Base-by-base conservation (phyloP, 2,888 invertebrate species). In the Marronus borbonicus region DNA sequence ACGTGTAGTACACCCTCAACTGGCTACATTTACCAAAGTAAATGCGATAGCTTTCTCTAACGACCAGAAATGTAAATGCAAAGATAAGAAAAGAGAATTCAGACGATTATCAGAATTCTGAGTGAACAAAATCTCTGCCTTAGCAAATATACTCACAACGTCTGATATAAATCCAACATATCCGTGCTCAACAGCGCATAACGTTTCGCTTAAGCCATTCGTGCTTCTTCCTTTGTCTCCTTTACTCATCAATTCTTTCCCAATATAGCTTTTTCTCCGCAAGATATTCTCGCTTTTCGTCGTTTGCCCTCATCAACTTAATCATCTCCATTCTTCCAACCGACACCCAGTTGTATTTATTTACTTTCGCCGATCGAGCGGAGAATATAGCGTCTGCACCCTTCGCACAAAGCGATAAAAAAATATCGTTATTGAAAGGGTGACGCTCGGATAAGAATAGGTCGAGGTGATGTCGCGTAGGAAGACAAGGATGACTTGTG, bases 131-230 rank as follows among this genome's bases (percentile, higher is more conserved):
- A 58, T 58, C 55, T 17, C 1, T 8, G 0, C 20, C n/a, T 20
- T 7, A 20, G 28, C 3, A 20, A 60, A 60, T 28, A 60, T 60
- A 60, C 60, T 2, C 60, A 24, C n/a, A 55, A 7, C 28, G 28
- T 31, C 31, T 3, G 62, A 62, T 62, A 62, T 62, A 62, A 62
- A 62, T 62, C 24, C 62, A 31, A 62, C 60, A 60, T 62, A 62
- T 62, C 28, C 24, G 14, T 62, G 28, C 62, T 62, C 62, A 62
- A 62, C 28, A 31, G 28, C 31, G 62, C 62, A 5, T 62, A 62
- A 62, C 62, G 31, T 62, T 62, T 31, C 62, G 62, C 24, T 31
- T 8, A 62, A 62, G 31, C n/a, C 31, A 4, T 14, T 24, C 24
- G 24, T 24, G 24, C 24, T 24, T 24, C 2, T 24, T 5, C 62